Evolutionary conservation across 2,113 vertebrate species (phyloP).

Genomic region (Aptenodytes patagonicus): DNA sequence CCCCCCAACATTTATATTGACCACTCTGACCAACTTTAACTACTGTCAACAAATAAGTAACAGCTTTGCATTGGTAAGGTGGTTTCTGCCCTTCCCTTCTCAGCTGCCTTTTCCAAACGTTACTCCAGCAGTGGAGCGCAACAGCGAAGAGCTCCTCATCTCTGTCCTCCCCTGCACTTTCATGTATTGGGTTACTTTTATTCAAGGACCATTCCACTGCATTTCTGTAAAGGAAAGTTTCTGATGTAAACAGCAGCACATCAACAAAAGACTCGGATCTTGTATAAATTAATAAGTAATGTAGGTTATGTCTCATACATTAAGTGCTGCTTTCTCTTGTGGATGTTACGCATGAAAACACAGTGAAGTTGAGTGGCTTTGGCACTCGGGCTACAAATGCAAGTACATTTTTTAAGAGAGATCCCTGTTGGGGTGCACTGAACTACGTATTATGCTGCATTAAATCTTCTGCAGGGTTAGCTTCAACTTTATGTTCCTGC

Average conservation of each 20-base stretch:
- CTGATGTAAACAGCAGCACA: neutral
- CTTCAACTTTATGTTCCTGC: neutral
- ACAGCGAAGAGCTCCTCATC: neutral
- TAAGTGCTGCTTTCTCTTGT: neutral
- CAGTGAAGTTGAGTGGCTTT: neutral
- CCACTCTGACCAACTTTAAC: neutral
- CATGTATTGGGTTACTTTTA: neutral
- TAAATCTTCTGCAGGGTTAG: neutral
- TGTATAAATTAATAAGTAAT: constrained; percentile 15
- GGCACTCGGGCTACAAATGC: neutral
- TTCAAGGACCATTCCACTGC: neutral
- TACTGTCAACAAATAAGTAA: neutral
- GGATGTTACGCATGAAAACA: neutral
- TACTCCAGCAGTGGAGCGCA: neutral
- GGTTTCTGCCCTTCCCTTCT: neutral
- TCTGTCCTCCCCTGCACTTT: neutral
- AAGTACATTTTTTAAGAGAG: neutral
- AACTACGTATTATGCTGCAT: neutral
- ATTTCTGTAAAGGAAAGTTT: neutral
- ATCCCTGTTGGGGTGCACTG: neutral
- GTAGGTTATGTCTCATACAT: neutral
- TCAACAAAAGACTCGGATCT: neutral
- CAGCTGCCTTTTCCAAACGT: neutral
- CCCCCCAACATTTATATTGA: neutral
- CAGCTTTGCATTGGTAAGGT: neutral